Evolutionary conservation across 2,113 vertebrate species (phyloP), one percentile per base, ranked within the genome.

Genomic region (Progne subis): DNA sequence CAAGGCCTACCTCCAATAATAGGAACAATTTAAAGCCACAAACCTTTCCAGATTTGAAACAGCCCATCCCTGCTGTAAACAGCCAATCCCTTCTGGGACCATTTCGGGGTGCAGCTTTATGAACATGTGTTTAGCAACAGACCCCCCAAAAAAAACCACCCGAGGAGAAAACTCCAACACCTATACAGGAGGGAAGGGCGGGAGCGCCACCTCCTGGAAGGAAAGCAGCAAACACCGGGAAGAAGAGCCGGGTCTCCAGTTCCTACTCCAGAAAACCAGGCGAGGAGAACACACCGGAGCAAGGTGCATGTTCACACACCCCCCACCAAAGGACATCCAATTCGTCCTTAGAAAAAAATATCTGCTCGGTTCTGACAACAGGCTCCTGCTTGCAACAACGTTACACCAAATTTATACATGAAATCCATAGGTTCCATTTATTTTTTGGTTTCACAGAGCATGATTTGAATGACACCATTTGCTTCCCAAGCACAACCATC

Each of bases 121-220:
- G 28, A 8, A 39, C 2, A 2, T 0, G 8, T 1, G 10, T 18
- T 50, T 34, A 75, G 47, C 39, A 46, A 41, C 2, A 15, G 24
- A 57, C 10, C 23, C 6, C 2, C 5, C 4, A 1, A n/a, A 24
- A 24, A 44, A 50, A 43, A 28, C 8, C 3, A 25, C 9, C 6
- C 31, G 3, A 26, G 5, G 8, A 52, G 32, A 41, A 41, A 61
- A 50, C 15, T 8, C 18, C 11, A 14, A 9, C 7, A 10, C 3
- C 5, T 24, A 3, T 2, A 3, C 2, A 19, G 19, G 44, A 1
- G 5, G 12, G 69, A 82, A 55, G 31, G 32, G 56, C 34, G 29
- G 16, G 78, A 72, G n/a, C 17, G 84, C 93, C 96, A 79, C 28
- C 92, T 94, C 69, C 71, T 92, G 97, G 97, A 47, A 77, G 10